Base-by-base conservation (phyloP, 35 echinoderm and acorn worm species). In the Chiridota heheva region DNA sequence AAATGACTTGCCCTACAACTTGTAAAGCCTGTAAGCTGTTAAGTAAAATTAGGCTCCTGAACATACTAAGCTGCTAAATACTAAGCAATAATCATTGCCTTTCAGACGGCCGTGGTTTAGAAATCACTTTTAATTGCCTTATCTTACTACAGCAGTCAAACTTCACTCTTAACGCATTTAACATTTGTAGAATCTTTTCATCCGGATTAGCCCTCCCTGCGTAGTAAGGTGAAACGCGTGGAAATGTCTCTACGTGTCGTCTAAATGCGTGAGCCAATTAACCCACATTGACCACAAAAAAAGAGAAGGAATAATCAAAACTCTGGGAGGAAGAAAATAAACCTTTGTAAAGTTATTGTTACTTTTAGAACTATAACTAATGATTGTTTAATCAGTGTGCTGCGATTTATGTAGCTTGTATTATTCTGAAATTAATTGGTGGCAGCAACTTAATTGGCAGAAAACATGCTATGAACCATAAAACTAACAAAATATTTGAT, bases 151-250 rank as follows among this genome's bases (percentile, higher is more conserved):
- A 32, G 36, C 67, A 70, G 38, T 74, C 70, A 32, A 74, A 74
- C 36, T 45, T 45, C n/a, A 74, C 27, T n/a, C 38, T 45, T 45
- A 74, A 32, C 20, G 45, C 35, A 15, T 18, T 25, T n/a, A 74
- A 22, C 27, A 74, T 48, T 5, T 15, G 13, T 48, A 74, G 70
- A n/a, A 74, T 24, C 16, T 48, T 33, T 45, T 40, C 41, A 35
- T 74, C 70, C 33, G 70, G 70, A 47, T 74, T 74, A 27, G 70
- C 70, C 29, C 53, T 74, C 7, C 49, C 46, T 3, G 72, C 72
- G 39, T 56, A 76, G 30, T 5, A 76, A 5, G 72, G 72, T n/a
- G 32, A 18, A 7, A 76, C 72, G 29, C 46, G 27, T 1, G 72
- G 72, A 32, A 76, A 56, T 45, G 58, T 17, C 36, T n/a, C 44